A percentile compares a stretch with the other conserved stretches of the same genome.
phyloP scores from a whole-genome alignment of 2,888 invertebrate species.

The Timema cristinae region DNA sequence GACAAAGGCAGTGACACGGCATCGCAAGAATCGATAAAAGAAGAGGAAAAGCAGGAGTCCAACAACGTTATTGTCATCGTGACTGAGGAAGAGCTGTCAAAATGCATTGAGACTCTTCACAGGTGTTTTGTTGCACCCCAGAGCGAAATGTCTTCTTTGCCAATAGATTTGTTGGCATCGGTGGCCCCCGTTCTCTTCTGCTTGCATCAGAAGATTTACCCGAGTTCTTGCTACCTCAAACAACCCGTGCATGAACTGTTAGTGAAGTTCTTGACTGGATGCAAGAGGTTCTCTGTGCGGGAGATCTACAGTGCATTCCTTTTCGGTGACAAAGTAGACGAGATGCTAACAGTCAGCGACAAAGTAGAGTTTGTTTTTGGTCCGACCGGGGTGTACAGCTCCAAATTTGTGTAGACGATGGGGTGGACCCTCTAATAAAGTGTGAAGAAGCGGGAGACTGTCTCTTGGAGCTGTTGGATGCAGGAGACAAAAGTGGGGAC shows the following conservation, averaged over 20 bases:
- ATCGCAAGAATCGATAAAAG: background rate
- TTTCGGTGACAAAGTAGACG: slow-evolving; percentile 38
- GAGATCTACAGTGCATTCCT: slow-evolving; percentile 41
- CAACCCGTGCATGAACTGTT: slow-evolving; percentile 34
- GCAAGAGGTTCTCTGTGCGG: slow-evolving; percentile 34
- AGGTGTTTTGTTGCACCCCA: slow-evolving; percentile 42
- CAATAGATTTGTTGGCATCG: slow-evolving; percentile 37
- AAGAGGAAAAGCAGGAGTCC: background rate
- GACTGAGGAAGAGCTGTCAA: slow-evolving; percentile 40
- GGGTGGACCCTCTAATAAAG: slow-evolving; percentile 14
- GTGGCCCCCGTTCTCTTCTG: slow-evolving; percentile 41
- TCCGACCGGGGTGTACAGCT: slow-evolving; percentile 31
- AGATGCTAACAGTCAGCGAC: slow-evolving; percentile 36
- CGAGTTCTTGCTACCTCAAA: slow-evolving; percentile 34
- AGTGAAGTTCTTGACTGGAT: slow-evolving; percentile 30
- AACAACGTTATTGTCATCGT: slow-evolving; percentile 16
- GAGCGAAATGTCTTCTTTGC: slow-evolving; percentile 41
- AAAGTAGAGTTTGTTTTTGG: slow-evolving; percentile 38
- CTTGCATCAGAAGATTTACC: slow-evolving; percentile 33
- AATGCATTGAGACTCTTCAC: slow-evolving; percentile 41
- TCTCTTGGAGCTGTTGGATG: slow-evolving; percentile 27
- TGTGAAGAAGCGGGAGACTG: slow-evolving; percentile 28
- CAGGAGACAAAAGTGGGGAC: slow-evolving; percentile 27
- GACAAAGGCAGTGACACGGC: background rate
- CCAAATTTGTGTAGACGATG: slow-evolving; percentile 18